Conservation (phyloP, 2,113 vertebrate genomes). For the Hippocampus barbouri region DNA sequence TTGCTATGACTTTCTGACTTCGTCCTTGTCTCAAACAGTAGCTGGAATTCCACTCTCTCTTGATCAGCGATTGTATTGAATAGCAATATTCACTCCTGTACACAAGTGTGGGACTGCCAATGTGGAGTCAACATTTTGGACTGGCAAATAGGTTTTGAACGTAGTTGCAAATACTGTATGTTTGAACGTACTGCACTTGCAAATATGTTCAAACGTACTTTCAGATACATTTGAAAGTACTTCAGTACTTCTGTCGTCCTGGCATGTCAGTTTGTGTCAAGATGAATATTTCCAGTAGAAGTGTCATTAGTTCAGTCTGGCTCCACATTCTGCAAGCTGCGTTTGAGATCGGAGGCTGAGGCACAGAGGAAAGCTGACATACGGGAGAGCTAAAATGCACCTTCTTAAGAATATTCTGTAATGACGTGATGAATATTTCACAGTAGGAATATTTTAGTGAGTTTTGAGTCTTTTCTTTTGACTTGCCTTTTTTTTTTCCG, state of each 20-base stretch:
- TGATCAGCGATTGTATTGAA: not conserved
- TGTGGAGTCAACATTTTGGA: too few species aligned
- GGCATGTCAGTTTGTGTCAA: conserved; percentile 7
- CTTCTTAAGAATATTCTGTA: conserved; percentile 51
- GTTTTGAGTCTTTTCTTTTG: conserved; percentile 36
- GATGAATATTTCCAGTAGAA: conserved; percentile 12
- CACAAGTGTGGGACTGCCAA: too few species aligned
- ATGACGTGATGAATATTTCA: conserved; percentile 67
- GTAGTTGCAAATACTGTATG: too few species aligned
- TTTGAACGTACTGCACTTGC: too few species aligned
- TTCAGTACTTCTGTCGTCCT: not conserved
- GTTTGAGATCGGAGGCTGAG: conserved; percentile 17
- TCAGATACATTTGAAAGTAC: too few species aligned
- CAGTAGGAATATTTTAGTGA: conserved; percentile 56
- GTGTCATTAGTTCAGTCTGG: conserved; percentile 14
- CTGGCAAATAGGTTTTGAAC: too few species aligned
- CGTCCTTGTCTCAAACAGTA: not conserved
- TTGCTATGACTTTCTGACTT: not conserved
- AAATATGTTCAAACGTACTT: too few species aligned
- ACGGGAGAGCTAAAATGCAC: conserved; percentile 46
- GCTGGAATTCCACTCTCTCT: not conserved
- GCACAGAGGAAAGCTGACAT: conserved; percentile 32
- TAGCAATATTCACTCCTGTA: not conserved
- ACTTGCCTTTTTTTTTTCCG: conserved; percentile 35
- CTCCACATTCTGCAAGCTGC: not conserved